Evolutionary conservation across 2,888 invertebrate genomes (phyloP), one percentile per base, ranked within the genome.

Genomic region (Spodoptera littoralis): DNA sequence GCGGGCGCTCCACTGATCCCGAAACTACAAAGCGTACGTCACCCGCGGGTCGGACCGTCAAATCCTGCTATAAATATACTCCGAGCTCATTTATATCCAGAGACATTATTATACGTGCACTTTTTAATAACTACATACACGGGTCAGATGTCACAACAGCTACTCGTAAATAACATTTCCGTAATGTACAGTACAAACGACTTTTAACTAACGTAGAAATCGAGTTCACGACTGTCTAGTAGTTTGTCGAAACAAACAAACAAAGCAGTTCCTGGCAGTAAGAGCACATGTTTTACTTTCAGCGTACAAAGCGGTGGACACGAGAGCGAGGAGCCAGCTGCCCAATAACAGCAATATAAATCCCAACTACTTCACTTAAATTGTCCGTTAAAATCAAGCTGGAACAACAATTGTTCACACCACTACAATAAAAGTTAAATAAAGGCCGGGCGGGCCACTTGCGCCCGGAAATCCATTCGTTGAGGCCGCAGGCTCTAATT

Each of bases 391-490:
- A 76, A 83, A 76, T 76, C 59, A 65, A 65, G 64, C 69, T 64
- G 53, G 65, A 69, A 77, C 75, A 79, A 67, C 80, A 62, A 70
- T 67, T 73, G 73, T 67, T 73, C 60, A 54, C 63, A 81, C 74
- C 60, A 69, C 51, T 69, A 80, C 84, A 85, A 86, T 87, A 87
- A 86, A 85, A 85, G 82, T 85, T 87, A 86, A 88, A 87, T 84
- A 86, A 85, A 83, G 79, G 79, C 70, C 69, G 65, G 70, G 50
- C 53, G 55, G 79, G 78, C 77, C 78, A 80, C 77, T 84, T 71
- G 67, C 77, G 76, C 60, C 77, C 85, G 88, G 88, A 88, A 88
- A 85, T 87, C 87, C 85, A 88, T 88, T 86, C 84, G 79, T 81
- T 82, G 80, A 69, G 80, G 73, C 84, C 81, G 79, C 81, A 84